Evolutionary conservation across 2,113 vertebrate species (phyloP).

Genomic region (Pelobates fuscus): DNA sequence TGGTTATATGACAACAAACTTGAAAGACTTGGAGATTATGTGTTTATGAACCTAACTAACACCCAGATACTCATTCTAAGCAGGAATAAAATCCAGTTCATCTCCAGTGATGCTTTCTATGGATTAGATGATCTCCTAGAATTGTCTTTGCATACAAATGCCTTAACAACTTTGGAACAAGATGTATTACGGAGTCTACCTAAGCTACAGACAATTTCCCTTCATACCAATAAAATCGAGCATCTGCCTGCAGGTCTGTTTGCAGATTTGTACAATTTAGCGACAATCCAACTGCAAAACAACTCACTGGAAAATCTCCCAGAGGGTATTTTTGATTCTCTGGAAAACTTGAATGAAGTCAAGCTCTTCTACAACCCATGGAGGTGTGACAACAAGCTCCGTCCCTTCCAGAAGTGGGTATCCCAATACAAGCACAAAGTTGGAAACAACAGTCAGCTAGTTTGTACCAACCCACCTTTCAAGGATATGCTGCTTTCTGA

Average conservation of each 20-base stretch:
- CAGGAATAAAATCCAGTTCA: conserved; percentile 74
- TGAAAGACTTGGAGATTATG: conserved; percentile 65
- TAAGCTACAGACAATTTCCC: conserved; percentile 81
- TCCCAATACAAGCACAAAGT: conserved; percentile 65
- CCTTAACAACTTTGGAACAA: conserved; percentile 66
- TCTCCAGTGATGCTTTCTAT: conserved; percentile 72
- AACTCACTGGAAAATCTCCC: conserved; percentile 81
- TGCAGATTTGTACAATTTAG: conserved; percentile 61
- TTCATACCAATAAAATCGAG: conserved; percentile 82
- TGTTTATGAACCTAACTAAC: conserved; percentile 80
- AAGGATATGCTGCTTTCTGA: conserved; percentile 60
- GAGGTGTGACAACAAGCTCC: conserved; percentile 80
- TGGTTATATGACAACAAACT: conserved; percentile 90
- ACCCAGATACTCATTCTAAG: conserved; percentile 82
- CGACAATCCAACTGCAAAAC: conserved; percentile 77
- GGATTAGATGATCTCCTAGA: conserved; percentile 77
- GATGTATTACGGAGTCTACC: conserved; percentile 70
- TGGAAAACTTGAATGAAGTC: conserved; percentile 70
- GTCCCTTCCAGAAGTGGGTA: conserved; percentile 81
- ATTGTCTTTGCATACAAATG: conserved; percentile 85
- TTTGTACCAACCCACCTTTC: conserved; percentile 69
- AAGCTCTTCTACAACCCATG: conserved; percentile 85
- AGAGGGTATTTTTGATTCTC: conserved; percentile 67
- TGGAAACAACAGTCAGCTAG: conserved; percentile 63
- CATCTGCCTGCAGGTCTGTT: conserved; percentile 75